Percentiles rank a stretch among this genome's conserved stretches.
Evolutionary conservation across 2,888 invertebrate species (phyloP).

Genomic region (Steinernema scapterisci): DNA sequence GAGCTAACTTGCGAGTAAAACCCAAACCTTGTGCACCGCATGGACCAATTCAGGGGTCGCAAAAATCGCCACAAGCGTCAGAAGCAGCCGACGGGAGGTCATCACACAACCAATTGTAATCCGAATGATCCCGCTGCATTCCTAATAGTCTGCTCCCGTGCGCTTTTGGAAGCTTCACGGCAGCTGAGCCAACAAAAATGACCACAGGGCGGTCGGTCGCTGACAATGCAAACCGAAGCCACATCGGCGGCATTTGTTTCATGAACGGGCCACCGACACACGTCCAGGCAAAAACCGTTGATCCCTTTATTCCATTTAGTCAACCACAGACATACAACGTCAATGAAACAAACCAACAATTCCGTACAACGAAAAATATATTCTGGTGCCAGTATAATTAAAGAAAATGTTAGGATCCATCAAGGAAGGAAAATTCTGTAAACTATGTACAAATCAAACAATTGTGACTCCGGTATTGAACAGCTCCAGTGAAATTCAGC

Average conservation of each 20-base stretch:
- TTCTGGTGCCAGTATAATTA: too few species aligned
- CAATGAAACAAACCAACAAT: not conserved
- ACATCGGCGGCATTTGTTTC: not conserved
- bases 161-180: not conserved
- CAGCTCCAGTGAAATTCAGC: too few species aligned
- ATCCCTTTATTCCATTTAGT: not conserved
- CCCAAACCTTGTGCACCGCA: conserved; percentile 2
- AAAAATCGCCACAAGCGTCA: not conserved
- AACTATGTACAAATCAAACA: not conserved
- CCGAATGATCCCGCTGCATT: not conserved
- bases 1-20: not conserved
- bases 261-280: not conserved
- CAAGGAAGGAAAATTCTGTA: not conserved
- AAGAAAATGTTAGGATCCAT: not conserved
- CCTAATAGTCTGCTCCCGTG: not conserved
- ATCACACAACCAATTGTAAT: not conserved
- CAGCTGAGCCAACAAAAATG: conserved; percentile 26
- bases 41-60: not conserved
- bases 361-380: not conserved
- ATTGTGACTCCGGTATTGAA: too few species aligned
- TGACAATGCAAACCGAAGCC: not conserved
- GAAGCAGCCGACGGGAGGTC: not conserved
- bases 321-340: not conserved
- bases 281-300: not conserved
- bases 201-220: conserved; percentile 8